These are phyloP conservation scores for Odocoileus hemionus DNA, from an alignment of 2,113 vertebrate species.

Conservation along the genomic window DNA sequence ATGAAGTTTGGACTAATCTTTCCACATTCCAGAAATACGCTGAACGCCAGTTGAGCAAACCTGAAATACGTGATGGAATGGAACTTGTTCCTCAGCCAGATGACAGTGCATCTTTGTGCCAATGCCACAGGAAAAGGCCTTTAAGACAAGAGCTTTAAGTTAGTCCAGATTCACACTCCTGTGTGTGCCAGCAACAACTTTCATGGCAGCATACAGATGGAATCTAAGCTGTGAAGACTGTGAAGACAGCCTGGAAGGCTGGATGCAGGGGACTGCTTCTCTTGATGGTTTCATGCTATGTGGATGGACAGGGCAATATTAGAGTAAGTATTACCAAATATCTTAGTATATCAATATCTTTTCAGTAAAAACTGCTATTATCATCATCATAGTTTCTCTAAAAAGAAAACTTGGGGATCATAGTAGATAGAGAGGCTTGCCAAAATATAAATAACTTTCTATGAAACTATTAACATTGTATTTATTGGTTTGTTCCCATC, in stretches of 20 bases:
- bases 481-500: not conserved
- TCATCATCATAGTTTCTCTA: not conserved
- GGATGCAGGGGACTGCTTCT: slow-evolving; percentile 13
- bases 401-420: not conserved
- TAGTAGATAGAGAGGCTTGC: not conserved
- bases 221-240: slow-evolving; percentile 60
- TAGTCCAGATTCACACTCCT: slow-evolving; percentile 18
- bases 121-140: slow-evolving; percentile 77
- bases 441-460: not conserved
- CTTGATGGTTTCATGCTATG: slow-evolving; percentile 25
- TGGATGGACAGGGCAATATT: not conserved
- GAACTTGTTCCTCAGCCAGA: slow-evolving; percentile 87
- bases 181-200: not conserved
- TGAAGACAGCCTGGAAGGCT: not conserved
- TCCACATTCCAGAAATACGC: slow-evolving; percentile 85
- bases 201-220: slow-evolving; percentile 31
- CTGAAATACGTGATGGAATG: slow-evolving; percentile 87
- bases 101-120: slow-evolving; percentile 82
- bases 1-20: slow-evolving; percentile 58
- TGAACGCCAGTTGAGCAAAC: slow-evolving; percentile 81
- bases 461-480: not conserved
- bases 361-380: not conserved
- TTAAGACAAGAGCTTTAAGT: slow-evolving; percentile 80
- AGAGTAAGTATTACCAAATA: not conserved
- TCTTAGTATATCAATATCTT: not conserved